Base-by-base conservation (phyloP, 30 jellyfish, hydroid and myxozoan species). In the Hydra vulgaris region DNA sequence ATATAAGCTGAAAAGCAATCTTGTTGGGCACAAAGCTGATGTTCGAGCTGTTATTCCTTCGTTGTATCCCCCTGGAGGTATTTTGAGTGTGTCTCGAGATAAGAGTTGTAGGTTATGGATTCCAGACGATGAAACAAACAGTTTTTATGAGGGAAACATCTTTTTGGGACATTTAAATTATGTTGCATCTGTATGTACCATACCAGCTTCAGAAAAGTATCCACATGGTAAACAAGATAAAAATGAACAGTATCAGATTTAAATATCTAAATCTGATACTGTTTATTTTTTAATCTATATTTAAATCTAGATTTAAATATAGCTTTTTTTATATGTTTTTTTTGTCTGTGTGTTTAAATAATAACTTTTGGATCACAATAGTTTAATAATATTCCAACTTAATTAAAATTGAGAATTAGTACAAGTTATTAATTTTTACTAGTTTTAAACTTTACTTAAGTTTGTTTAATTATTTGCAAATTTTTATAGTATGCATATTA, bases 211-310 rank as follows among this genome's bases (percentile, higher is more conserved):
- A 20, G 96, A 88, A 66, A 79, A 84, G 21, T 79, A 94, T 79
- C 99, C 99, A 0, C 96, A 87, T n/a, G 99, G 99, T 94, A 82
- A 68, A 8, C n/a, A n/a, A n/a, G n/a, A n/a, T n/a, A n/a, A n/a
- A n/a, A n/a, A n/a, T n/a, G n/a, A n/a, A n/a, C n/a, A n/a, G n/a
- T n/a, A n/a, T n/a, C n/a, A n/a, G n/a, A n/a, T n/a, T n/a, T n/a
- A n/a, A n/a, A n/a, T n/a, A n/a, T n/a, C n/a, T n/a, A n/a, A n/a
- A n/a, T n/a, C n/a, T n/a, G n/a, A n/a, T n/a, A n/a, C n/a, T n/a
- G n/a, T n/a, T n/a, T n/a, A n/a, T n/a, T n/a, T n/a, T n/a, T n/a
- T n/a, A n/a, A n/a, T n/a, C n/a, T n/a, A n/a, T n/a, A n/a, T n/a
- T n/a, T n/a, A n/a, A 17, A 71, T 80, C 27, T 66, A 7, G 53